Conservation (phyloP, 2,888 invertebrate species). For the Limenitis camilla region DNA sequence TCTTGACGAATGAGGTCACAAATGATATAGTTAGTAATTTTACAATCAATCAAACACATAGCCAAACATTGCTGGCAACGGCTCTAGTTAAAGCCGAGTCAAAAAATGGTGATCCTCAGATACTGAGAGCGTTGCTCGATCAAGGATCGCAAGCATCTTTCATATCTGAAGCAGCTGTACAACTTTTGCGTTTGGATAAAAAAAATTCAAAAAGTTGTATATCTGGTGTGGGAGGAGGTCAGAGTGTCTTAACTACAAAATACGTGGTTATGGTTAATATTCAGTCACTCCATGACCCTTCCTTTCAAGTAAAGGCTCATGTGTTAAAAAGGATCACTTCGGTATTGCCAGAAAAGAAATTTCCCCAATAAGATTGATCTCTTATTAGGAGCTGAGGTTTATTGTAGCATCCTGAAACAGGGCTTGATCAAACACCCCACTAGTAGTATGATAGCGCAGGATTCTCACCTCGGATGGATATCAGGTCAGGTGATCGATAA, state of each 20-base stretch:
- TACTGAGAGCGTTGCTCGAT: too few species aligned
- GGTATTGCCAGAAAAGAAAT: neutral
- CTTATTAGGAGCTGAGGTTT: constrained; percentile 2
- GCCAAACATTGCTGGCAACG: constrained; percentile 16
- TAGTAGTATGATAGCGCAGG: neutral
- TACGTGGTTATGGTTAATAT: constrained; percentile 16
- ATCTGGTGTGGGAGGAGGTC: constrained; percentile 16
- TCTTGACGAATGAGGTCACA: neutral
- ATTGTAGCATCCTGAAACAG: neutral
- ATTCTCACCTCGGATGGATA: neutral
- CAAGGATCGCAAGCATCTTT: constrained; percentile 6
- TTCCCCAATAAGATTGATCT: constrained; percentile 2
- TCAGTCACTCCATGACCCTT: constrained; percentile 15
- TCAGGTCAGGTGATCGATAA: constrained; percentile 1
- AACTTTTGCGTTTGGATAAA: constrained; percentile 13
- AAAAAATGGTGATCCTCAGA: constrained; percentile 12
- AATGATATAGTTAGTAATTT: constrained; percentile 7
- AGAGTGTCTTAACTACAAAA: constrained; percentile 17
- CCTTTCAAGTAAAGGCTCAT: constrained; percentile 8
- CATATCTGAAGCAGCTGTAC: constrained; percentile 18
- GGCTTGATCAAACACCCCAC: neutral
- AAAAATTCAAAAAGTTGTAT: constrained; percentile 4
- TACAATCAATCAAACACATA: neutral
- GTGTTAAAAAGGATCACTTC: constrained; percentile 1
- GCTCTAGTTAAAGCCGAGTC: constrained; percentile 19